phyloP scores from a whole-genome alignment of 2,113 vertebrate genomes.

The Mola mola region DNA sequence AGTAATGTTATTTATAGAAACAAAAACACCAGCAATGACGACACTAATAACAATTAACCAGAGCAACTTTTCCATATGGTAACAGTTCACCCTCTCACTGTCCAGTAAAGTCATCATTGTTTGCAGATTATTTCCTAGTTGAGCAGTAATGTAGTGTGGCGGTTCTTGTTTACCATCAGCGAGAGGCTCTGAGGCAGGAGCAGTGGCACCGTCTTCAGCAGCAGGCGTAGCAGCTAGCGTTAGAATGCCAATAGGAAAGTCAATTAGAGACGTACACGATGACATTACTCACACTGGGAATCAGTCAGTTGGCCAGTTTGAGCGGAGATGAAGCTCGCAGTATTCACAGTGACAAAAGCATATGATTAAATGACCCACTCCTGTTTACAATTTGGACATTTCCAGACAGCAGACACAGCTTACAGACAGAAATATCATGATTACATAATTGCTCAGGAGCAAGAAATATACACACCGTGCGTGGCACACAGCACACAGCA shows the following conservation, averaged over 20 bases:
- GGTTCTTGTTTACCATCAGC: slow-evolving; percentile 54
- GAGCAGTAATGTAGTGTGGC: slow-evolving; percentile 1
- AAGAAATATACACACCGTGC: slow-evolving; percentile 8
- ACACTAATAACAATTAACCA: neutral
- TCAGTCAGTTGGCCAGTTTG: no score
- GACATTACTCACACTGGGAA: slow-evolving; percentile 27
- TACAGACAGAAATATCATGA: slow-evolving; percentile 8
- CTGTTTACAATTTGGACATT: no score
- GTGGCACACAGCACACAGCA: slow-evolving; percentile 7
- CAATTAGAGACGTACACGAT: slow-evolving; percentile 21
- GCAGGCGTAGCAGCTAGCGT: slow-evolving; percentile 39
- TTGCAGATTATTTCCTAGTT: slow-evolving; percentile 2
- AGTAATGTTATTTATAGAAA: slow-evolving; percentile 27
- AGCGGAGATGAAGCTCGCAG: no score
- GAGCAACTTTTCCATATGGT: slow-evolving; percentile 9
- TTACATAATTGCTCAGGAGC: no score
- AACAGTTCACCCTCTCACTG: neutral
- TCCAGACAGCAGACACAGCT: neutral
- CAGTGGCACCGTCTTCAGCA: slow-evolving; percentile 29
- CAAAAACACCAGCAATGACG: slow-evolving; percentile 11
- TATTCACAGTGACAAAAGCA: slow-evolving; percentile 1
- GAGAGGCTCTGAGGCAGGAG: slow-evolving; percentile 30
- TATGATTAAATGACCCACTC: no score
- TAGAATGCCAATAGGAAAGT: slow-evolving; percentile 51
- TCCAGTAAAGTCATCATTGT: neutral